phyloP scores from a whole-genome alignment of 64 coral and sea anemone species.

The Dendrophyllia cribrosa region DNA sequence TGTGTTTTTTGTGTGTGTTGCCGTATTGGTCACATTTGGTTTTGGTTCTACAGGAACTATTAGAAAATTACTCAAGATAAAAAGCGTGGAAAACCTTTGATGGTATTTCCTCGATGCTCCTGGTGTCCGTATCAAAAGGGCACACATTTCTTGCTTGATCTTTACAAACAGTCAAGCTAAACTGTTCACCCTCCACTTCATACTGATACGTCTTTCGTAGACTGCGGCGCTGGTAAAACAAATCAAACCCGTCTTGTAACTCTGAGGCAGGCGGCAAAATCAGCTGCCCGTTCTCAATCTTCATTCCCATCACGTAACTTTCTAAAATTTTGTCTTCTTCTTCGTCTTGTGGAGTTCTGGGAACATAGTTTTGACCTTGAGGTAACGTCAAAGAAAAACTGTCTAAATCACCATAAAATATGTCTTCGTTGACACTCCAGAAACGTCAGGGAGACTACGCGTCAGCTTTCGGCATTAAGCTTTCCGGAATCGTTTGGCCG shows the following conservation, averaged over 20 bases:
- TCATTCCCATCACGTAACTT: constrained; percentile 11
- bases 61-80: no score
- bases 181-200: constrained; percentile 11
- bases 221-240: constrained; percentile 19
- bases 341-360: constrained; percentile 22
- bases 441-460: no score
- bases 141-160: constrained; percentile 21
- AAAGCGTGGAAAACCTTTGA: neutral
- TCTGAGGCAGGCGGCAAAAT: neutral
- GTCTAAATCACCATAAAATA: no score
- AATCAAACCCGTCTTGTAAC: constrained; percentile 17
- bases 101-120: neutral
- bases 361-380: neutral
- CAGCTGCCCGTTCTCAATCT: neutral
- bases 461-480: no score
- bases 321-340: constrained; percentile 44
- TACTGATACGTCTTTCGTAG: constrained; percentile 1
- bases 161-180: constrained; percentile 32
- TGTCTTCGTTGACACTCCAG: no score
- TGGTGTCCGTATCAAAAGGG: neutral
- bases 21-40: no score
- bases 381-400: neutral
- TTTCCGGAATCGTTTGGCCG: no score
- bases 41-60: no score
- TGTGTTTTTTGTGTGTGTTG: no score